These are phyloP conservation scores for Parnassius apollo DNA, from an alignment of 2,888 invertebrate genomes.

Conservation along the genomic window DNA sequence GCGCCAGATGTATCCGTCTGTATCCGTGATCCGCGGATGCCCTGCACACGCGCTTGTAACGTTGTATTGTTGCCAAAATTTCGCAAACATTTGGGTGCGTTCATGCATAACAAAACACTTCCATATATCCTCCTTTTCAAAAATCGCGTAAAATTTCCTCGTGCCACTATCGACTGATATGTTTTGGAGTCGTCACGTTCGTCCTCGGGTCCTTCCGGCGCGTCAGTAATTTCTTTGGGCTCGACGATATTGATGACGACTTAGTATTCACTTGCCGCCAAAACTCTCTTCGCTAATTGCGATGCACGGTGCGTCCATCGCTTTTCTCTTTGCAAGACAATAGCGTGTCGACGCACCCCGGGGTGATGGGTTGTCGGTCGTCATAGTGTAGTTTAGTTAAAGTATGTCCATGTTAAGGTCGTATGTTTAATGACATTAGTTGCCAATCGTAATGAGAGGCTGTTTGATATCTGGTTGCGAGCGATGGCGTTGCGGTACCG, in stretches of 20 bases:
- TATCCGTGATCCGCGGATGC: slow-evolving; percentile 47
- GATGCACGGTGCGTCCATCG: slow-evolving; percentile 66
- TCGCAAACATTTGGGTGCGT: slow-evolving; percentile 57
- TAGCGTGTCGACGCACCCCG: slow-evolving; percentile 58
- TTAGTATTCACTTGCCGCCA: slow-evolving; percentile 72
- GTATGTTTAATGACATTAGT: slow-evolving; percentile 37
- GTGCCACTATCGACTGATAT: slow-evolving; percentile 41
- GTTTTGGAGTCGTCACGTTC: slow-evolving; percentile 49
- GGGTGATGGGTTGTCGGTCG: slow-evolving; percentile 57
- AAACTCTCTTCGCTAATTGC: slow-evolving; percentile 75
- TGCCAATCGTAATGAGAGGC: slow-evolving; percentile 48
- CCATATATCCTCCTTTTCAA: slow-evolving; percentile 42
- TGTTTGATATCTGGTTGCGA: slow-evolving; percentile 50
- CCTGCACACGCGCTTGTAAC: slow-evolving; percentile 39
- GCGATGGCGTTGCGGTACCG: slow-evolving; percentile 63
- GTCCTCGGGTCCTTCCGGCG: slow-evolving; percentile 55
- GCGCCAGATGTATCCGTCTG: slow-evolving; percentile 53
- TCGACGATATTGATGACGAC: slow-evolving; percentile 53
- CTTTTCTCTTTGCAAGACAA: slow-evolving; percentile 74
- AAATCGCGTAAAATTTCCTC: slow-evolving; percentile 47
- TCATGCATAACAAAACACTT: slow-evolving; percentile 57
- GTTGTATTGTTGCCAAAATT: slow-evolving; percentile 65
- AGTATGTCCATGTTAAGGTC: slow-evolving; percentile 31
- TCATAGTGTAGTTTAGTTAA: slow-evolving; percentile 42
- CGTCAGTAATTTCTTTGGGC: slow-evolving; percentile 53